These are phyloP conservation scores for Calidris pugnax DNA, from an alignment of 2,113 vertebrate species.

Conservation along the genomic window DNA sequence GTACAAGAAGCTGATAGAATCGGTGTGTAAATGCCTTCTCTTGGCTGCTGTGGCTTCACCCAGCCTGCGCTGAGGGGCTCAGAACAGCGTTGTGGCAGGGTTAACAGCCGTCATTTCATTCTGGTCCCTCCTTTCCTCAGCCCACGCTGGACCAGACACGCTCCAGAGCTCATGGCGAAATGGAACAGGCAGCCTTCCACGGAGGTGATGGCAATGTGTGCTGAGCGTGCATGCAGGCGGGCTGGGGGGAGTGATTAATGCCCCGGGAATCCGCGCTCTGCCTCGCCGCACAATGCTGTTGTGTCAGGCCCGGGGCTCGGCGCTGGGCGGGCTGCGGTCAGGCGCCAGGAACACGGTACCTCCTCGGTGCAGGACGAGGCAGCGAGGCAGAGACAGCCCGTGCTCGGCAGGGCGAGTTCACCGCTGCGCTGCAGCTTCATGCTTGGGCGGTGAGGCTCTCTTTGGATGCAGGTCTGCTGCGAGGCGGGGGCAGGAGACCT, in stretches of 20 bases:
- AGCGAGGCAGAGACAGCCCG: not conserved
- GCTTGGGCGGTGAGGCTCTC: constrained; percentile 11
- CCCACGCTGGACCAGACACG: not conserved
- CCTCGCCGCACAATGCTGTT: not conserved
- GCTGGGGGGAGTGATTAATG: constrained; percentile 20
- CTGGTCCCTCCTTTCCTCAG: not conserved
- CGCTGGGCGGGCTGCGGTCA: not conserved
- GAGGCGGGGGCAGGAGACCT: not conserved
- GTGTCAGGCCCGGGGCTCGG: not conserved
- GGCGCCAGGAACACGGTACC: not conserved
- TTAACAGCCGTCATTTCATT: not conserved
- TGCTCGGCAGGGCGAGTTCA: not conserved
- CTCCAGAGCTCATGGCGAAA: constrained; percentile 1
- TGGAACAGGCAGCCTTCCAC: not conserved
- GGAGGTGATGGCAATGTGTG: not conserved
- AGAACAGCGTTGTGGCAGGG: not conserved
- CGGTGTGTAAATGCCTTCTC: not conserved
- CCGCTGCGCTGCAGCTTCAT: not conserved
- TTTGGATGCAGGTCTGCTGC: not conserved
- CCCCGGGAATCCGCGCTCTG: constrained; percentile 20
- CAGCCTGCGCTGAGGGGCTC: not conserved
- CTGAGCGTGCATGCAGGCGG: not conserved
- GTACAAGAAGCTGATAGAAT: not conserved
- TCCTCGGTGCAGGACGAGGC: constrained; percentile 14
- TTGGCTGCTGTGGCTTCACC: not conserved